These are phyloP conservation scores for Cephus rjabovi DNA, from an alignment of 2,888 invertebrate genomes.

Conservation along the genomic window DNA sequence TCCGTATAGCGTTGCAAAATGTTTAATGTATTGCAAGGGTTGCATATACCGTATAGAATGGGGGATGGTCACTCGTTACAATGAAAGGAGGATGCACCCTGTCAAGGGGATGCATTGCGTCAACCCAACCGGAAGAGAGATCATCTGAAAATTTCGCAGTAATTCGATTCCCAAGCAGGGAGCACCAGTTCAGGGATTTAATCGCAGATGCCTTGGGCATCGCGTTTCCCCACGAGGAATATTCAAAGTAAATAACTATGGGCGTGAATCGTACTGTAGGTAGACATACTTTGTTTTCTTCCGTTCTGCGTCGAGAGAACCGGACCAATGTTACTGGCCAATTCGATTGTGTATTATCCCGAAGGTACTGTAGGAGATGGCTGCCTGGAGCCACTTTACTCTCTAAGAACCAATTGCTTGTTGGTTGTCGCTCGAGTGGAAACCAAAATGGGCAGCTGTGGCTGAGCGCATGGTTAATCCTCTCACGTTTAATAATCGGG, in stretches of 20 bases:
- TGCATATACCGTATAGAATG: neutral
- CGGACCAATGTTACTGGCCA: neutral
- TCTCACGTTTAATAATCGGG: slow-evolving; percentile 17
- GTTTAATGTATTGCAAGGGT: slow-evolving; percentile 15
- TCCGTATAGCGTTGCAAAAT: slow-evolving; percentile 19
- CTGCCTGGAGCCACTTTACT: slow-evolving; percentile 18
- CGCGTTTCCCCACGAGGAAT: neutral
- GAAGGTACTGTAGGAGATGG: neutral
- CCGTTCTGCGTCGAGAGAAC: neutral
- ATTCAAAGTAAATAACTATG: neutral
- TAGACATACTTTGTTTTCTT: neutral
- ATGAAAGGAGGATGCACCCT: neutral
- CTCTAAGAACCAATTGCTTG: slow-evolving; percentile 25
- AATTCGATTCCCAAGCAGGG: neutral
- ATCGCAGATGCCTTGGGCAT: neutral
- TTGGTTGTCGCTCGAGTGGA: slow-evolving; percentile 38
- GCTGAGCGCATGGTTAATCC: slow-evolving; percentile 7
- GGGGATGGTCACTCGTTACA: neutral
- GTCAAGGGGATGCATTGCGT: neutral
- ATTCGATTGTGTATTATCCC: neutral
- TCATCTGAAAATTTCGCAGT: neutral
- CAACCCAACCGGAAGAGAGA: neutral
- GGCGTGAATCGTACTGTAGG: neutral
- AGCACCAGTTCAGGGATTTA: neutral
- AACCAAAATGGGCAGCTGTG: slow-evolving; percentile 40